These are phyloP conservation scores for Dromiciops gliroides DNA, from an alignment of 2,113 vertebrate genomes.

Conservation along the genomic window DNA sequence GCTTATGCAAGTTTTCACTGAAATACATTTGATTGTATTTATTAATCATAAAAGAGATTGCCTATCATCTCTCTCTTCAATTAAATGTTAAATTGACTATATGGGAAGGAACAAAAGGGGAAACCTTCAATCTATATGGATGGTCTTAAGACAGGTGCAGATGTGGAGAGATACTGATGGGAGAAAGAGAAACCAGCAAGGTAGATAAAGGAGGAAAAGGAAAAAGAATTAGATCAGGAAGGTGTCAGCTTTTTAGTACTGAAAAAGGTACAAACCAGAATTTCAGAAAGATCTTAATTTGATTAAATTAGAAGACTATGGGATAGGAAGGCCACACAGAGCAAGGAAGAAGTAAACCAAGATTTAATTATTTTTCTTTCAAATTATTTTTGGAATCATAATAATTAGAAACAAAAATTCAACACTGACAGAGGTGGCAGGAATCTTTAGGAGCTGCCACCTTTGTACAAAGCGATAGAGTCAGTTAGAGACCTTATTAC, in stretches of 20 bases:
- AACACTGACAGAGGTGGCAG: slow-evolving; percentile 53
- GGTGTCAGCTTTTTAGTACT: slow-evolving; percentile 47
- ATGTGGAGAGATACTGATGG: slow-evolving; percentile 44
- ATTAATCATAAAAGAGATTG: slow-evolving; percentile 58
- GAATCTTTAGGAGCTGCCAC: slow-evolving; percentile 54
- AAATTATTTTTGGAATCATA: slow-evolving; percentile 73
- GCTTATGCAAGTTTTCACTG: slow-evolving; percentile 49
- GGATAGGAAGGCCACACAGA: slow-evolving; percentile 71
- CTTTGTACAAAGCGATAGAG: slow-evolving; percentile 52
- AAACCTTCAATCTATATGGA: slow-evolving; percentile 72
- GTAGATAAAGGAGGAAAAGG: slow-evolving; percentile 37
- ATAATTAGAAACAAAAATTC: slow-evolving; percentile 75
- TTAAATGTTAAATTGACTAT: slow-evolving; percentile 57
- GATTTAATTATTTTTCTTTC: slow-evolving; percentile 70
- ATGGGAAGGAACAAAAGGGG: slow-evolving; percentile 31
- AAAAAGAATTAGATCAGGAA: slow-evolving; percentile 59
- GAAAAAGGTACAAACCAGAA: slow-evolving; percentile 67
- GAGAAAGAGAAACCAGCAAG: slow-evolving; percentile 57
- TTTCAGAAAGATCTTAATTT: slow-evolving; percentile 62
- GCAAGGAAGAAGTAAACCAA: slow-evolving; percentile 68
- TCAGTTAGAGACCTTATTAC: slow-evolving; percentile 44
- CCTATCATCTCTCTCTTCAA: slow-evolving; percentile 60
- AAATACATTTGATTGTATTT: slow-evolving; percentile 77
- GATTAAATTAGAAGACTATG: slow-evolving; percentile 64
- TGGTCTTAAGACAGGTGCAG: slow-evolving; percentile 76